Evolutionary conservation across 2,888 invertebrate species (phyloP), one percentile per base, ranked within the genome.

Genomic region (Mimumesa dahlbomi): DNA sequence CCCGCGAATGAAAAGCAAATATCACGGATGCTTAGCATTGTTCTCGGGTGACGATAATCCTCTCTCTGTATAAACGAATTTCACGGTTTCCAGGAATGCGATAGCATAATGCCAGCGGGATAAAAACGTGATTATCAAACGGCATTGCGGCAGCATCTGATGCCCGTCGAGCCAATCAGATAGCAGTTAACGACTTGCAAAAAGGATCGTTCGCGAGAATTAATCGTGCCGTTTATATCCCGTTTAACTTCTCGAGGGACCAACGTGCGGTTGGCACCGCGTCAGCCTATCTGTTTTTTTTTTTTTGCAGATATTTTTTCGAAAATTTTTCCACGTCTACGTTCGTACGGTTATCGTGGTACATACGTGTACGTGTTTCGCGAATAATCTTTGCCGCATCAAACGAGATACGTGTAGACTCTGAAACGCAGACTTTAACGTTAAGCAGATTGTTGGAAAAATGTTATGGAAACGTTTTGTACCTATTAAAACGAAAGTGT

Each of bases 181-280:
- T 72, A 72, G 64, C 45, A 43, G 58, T 48, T 54, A 61, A 62
- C 54, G 34, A 45, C 34, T n/a, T 18, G 58, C 50, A 48, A 71
- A 75, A 75, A 71, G 58, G n/a, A 65, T 62, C 66, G 71, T 21
- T 29, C 43, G 54, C 7, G 43, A 54, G 58, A 63, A 75, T 75
- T 75, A 75, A 75, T 75, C 49, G 71, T 57, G 62, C 46, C 71
- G 65, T 70, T 74, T 64, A 61, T 61, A 53, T 61, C 43, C 43
- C 73, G 48, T 70, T 74, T 53, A 65, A 57, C 57, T 62, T 65
- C 42, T 40, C 29, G 25, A 13, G 42, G 21, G 57, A 29, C 49
- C 52, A 25, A 48, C 29, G 29, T 50, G 29, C 43, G 50, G 52
- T 59, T 69, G 73, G 69, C 73, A 69, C 25, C 46, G 56, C 13